Evolutionary conservation across 1,140 invertebrate species (phyloP).

Genomic region (Papilio aristodemus): DNA sequence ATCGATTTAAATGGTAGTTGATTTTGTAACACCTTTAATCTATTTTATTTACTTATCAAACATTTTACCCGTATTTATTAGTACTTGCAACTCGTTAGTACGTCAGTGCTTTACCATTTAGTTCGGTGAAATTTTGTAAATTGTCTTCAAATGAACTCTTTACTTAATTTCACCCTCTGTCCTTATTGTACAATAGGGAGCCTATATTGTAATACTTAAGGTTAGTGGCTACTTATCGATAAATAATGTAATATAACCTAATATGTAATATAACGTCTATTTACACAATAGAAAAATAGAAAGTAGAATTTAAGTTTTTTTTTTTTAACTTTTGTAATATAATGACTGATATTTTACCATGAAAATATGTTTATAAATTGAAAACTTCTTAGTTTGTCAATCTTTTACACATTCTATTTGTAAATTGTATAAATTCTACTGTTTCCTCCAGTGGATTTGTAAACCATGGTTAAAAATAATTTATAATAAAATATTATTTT

Average conservation of each 20-base stretch:
- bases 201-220: slow-evolving; percentile 44
- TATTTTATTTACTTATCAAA: slow-evolving; percentile 8
- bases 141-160: slow-evolving; percentile 53
- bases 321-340: slow-evolving; percentile 55
- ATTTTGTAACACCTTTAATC: not conserved
- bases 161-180: slow-evolving; percentile 66
- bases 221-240: slow-evolving; percentile 53
- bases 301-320: slow-evolving; percentile 38
- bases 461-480: slow-evolving; percentile 39
- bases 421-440: slow-evolving; percentile 28
- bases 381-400: not conserved
- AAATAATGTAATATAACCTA: slow-evolving; percentile 41
- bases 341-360: slow-evolving; percentile 51
- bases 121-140: slow-evolving; percentile 69
- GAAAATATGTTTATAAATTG: slow-evolving; percentile 13
- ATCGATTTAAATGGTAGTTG: slow-evolving; percentile 17
- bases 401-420: not conserved
- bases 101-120: slow-evolving; percentile 37
- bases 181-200: slow-evolving; percentile 42
- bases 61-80: slow-evolving; percentile 6
- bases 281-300: slow-evolving; percentile 28
- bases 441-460: slow-evolving; percentile 38
- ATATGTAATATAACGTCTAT: slow-evolving; percentile 28
- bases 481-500: slow-evolving; percentile 34
- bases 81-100: not conserved